These are phyloP conservation scores for Chloroceryle inda DNA, from an alignment of 2,797 vertebrate species.

Conservation along the genomic window DNA sequence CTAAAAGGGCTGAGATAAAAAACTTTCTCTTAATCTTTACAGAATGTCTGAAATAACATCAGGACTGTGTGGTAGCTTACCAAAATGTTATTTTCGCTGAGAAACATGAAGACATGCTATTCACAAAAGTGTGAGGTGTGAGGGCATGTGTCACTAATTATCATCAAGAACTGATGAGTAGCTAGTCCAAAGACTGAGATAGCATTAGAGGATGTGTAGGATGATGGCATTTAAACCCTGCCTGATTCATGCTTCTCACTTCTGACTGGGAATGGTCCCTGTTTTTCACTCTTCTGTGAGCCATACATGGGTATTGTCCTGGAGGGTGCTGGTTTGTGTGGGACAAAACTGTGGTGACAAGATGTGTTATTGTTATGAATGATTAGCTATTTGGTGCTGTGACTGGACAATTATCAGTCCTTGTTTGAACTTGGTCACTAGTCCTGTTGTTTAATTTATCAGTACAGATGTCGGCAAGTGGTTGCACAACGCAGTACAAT, in stretches of 20 bases:
- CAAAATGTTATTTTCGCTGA: neutral
- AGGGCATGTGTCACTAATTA: neutral
- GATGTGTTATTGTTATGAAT: neutral
- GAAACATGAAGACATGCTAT: neutral
- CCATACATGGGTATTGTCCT: neutral
- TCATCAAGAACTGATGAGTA: neutral
- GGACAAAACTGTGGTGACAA: neutral
- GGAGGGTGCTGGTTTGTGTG: neutral
- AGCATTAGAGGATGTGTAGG: neutral
- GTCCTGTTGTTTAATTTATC: neutral
- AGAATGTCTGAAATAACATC: neutral
- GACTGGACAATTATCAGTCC: neutral
- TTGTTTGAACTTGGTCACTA: neutral
- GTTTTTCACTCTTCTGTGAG: neutral
- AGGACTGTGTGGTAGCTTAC: neutral
- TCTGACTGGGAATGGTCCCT: neutral
- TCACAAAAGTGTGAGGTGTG: neutral
- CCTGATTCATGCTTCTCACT: neutral
- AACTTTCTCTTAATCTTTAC: neutral
- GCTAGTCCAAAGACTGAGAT: accelerated
- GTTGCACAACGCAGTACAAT: neutral
- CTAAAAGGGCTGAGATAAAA: neutral
- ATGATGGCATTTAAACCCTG: neutral
- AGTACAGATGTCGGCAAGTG: neutral
- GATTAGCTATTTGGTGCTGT: neutral